A percentile compares a stretch with the other conserved stretches of the same genome.
phyloP scores from a whole-genome alignment of 2,113 vertebrate genomes.

The Sceloporus undulatus region DNA sequence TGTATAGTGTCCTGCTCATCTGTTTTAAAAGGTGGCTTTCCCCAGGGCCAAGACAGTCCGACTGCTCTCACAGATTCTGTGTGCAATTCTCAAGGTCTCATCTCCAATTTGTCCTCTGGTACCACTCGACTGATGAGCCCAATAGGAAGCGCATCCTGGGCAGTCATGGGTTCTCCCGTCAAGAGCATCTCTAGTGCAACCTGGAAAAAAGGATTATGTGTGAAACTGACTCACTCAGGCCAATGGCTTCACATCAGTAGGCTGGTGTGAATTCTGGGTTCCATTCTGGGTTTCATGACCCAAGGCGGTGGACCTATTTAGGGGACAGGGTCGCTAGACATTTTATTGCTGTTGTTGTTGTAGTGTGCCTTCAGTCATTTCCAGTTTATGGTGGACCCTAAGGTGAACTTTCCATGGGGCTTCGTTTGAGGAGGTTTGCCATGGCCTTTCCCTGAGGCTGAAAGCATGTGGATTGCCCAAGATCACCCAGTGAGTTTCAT shows the following conservation, averaged over 20 bases:
- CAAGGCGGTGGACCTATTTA: too few species aligned
- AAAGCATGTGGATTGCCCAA: too few species aligned
- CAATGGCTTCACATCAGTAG: background rate
- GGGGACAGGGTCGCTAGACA: too few species aligned
- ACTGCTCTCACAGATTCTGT: constrained; percentile 86
- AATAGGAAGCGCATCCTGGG: constrained; percentile 86
- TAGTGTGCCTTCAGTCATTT: too few species aligned
- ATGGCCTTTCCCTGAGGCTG: too few species aligned
- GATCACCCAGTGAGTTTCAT: too few species aligned
- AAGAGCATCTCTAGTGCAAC: constrained; percentile 95
- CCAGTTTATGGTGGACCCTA: too few species aligned
- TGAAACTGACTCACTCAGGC: background rate
- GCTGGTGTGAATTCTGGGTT: background rate
- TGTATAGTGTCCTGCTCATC: constrained; percentile 84
- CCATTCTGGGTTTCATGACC: background rate
- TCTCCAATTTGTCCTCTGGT: constrained; percentile 86
- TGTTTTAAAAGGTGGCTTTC: constrained; percentile 94
- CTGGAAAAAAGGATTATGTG: constrained; percentile 67
- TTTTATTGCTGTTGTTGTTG: too few species aligned
- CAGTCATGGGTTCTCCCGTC: constrained; percentile 90
- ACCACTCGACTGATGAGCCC: constrained; percentile 93
- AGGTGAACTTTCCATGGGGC: too few species aligned
- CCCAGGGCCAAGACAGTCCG: constrained; percentile 87
- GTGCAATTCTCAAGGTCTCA: constrained; percentile 85
- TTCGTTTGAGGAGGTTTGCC: too few species aligned